Evolutionary conservation across 1,140 invertebrate species (phyloP).

Genomic region (Orchestia grillus): DNA sequence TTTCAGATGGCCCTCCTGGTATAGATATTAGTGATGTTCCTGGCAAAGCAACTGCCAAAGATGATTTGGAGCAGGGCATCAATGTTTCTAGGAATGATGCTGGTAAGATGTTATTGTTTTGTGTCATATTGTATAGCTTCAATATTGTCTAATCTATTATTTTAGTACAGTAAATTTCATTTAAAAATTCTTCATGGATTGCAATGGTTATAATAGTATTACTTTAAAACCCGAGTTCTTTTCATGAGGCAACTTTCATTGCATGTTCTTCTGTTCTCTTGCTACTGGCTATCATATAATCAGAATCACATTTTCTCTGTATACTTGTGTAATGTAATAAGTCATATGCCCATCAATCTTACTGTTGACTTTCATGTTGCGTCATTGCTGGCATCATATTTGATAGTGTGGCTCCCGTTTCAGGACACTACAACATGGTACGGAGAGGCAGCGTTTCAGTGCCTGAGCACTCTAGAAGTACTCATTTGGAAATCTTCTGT

Average conservation of each 20-base stretch:
- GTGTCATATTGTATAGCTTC: background rate
- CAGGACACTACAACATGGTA: background rate
- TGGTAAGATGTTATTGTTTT: background rate
- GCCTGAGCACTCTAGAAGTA: background rate
- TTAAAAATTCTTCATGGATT: background rate
- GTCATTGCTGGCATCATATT: background rate
- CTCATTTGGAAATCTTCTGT: conserved; percentile 30
- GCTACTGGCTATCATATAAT: no score
- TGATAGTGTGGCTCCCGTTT: background rate
- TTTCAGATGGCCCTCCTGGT: background rate
- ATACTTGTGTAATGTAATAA: no score
- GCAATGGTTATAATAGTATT: no score
- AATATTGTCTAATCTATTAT: background rate
- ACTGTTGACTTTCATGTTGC: background rate
- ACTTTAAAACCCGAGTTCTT: no score
- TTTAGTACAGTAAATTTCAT: background rate
- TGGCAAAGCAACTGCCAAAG: background rate
- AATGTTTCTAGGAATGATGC: background rate
- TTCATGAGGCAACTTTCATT: no score
- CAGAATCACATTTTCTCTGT: no score
- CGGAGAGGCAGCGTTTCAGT: background rate
- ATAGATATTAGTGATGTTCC: background rate
- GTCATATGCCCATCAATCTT: no score
- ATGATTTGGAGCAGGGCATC: background rate
- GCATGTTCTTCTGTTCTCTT: no score